Base-by-base conservation (phyloP, 2,888 invertebrate species). In the Oscheius sp. region DNA sequence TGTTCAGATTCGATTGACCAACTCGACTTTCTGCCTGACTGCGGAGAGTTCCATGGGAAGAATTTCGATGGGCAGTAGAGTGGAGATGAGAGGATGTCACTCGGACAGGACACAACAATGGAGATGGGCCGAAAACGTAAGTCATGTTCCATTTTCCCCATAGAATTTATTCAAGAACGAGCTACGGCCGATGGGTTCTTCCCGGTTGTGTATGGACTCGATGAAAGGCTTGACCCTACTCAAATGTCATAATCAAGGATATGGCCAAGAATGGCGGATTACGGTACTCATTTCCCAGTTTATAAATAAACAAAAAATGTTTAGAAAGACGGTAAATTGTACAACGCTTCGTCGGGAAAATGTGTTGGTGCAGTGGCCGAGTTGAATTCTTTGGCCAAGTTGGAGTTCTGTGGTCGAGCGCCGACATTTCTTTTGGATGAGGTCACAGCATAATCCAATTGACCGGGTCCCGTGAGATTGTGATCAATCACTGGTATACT, bases 171-270 rank as follows among this genome's bases (percentile, higher is more conserved):
- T 74, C 68, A 66, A 93, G 77, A 91, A 92, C 64, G 96, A 96
- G 89, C 89, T 96, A 45, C 93, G 95, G 13, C 90, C 97, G 70
- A 93, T 93, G 0, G 93, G 94, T 78, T 90, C 94, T 43, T 90
- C 96, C 13, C 96, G 96, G 87, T 89, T 98, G 82, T 95, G 97
- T 89, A 93, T 93, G 0, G 91, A 91, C 63, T 78, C 83, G 0
- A 91, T 92, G 76, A 91, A 91, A 61, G 90, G 91, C 61, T 94
- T 95, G 0, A 91, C 92, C 72, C 90, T 97, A 12, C 93, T 93
- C 82, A 96, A 97, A 89, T 97, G 97, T 87, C 96, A 96, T 86
- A 95, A 94, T 89, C 93, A 94, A 91, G 93, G 94, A 13, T 94
- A 94, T 0, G 92, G 93, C 80, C 97, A 97, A 89, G 94, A 95